Conservation (phyloP, 2,113 vertebrate genomes). For the Sebastes fasciatus region DNA sequence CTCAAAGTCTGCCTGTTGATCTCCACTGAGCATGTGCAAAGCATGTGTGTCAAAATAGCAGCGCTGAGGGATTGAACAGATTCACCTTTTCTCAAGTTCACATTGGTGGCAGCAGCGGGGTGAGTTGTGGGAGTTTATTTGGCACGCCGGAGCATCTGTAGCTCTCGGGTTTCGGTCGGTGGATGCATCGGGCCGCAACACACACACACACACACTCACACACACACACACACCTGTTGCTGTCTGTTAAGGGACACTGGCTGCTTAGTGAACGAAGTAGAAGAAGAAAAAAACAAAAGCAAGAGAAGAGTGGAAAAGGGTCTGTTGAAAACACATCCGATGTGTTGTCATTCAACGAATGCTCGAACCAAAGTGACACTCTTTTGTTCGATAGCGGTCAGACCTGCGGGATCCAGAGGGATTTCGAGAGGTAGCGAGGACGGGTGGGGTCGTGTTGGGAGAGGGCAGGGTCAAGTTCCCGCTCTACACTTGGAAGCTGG, state of each 20-base stretch:
- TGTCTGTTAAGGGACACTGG: slow-evolving; percentile 50
- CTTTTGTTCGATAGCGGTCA: slow-evolving; percentile 3
- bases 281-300: neutral
- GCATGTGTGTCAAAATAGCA: slow-evolving; percentile 80
- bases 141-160: slow-evolving; percentile 75
- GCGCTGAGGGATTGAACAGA: slow-evolving; percentile 74
- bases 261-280: slow-evolving; percentile 7
- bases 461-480: slow-evolving; percentile 75
- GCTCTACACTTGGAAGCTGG: slow-evolving; percentile 67
- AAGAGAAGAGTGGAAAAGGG: neutral
- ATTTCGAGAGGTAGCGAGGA: neutral
- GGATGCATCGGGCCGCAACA: slow-evolving; percentile 60
- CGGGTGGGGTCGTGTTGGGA: slow-evolving; percentile 44
- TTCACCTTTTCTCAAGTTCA: slow-evolving; percentile 87
- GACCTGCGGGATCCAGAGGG: slow-evolving; percentile 6
- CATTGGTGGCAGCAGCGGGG: slow-evolving; percentile 74
- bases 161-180: slow-evolving; percentile 82
- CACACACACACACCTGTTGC: slow-evolving; percentile 66
- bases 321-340: neutral
- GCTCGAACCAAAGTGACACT: neutral
- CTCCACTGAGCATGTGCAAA: slow-evolving; percentile 71
- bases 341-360: slow-evolving; percentile 1
- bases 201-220: slow-evolving; percentile 48
- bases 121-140: slow-evolving; percentile 81
- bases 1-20: slow-evolving; percentile 17